Evolutionary conservation across 2,888 invertebrate species (phyloP), one percentile per base, ranked within the genome.

Genomic region (Julus scanicus): DNA sequence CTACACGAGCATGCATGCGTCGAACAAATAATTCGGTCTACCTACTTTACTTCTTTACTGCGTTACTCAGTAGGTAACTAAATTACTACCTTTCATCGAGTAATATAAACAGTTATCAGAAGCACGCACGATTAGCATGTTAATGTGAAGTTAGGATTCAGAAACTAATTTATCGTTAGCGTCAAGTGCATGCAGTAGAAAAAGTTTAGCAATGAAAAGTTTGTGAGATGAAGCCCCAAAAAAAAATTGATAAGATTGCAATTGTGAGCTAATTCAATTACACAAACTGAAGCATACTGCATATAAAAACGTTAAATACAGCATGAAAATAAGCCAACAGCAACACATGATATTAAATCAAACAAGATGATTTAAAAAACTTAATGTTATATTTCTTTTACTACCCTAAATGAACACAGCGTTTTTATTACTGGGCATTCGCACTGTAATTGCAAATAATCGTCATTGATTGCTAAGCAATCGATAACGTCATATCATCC

Each of bases 401-500:
- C 5, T 44, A 44, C 8, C 8, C 8, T 5, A 44, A 44, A 44
- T 44, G 6, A 44, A 71, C 20, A 71, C 2, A 71, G 17, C 20
- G n/a, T 6, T 71, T 4, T 17, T 20, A 71, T 63, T 63, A 20
- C 20, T 71, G 63, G 8, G n/a, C 63, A 53, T 53, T 53, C 53
- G 15, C 17, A 53, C 15, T 53, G 37, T 80, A 37, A 11, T 80
- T 37, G 80, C 80, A 80, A 29, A 37, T 80, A 5, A 80, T 71
- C 80, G 37, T 11, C 80, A 13, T 20, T 80, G 80, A 80, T 80
- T 80, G 37, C 13, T 13, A 37, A 8, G 13, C 29, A 80, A 80
- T 80, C 80, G 80, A 80, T 80, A 80, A 80, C 29, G 80, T 80
- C 80, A 20, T 80, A 80, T 80, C 37, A 80, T 80, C 80, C 80